These are phyloP conservation scores for Callopanchax toddi DNA, from an alignment of 2,113 vertebrate genomes.

Conservation along the genomic window DNA sequence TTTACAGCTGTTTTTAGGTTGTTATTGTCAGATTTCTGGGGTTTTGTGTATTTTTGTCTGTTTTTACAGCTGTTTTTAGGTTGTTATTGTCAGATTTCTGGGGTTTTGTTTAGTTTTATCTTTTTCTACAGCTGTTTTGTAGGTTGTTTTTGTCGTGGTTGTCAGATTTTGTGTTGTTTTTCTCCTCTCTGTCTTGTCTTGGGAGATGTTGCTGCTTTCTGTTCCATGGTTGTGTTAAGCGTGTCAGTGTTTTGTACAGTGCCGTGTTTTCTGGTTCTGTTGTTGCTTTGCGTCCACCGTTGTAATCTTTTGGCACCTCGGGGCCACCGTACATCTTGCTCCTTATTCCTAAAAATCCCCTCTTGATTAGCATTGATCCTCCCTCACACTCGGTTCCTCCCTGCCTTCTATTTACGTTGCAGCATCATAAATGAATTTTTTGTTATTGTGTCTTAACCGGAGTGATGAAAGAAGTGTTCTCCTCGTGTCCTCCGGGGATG, in stretches of 20 bases:
- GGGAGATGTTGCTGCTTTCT: slow-evolving; percentile 1
- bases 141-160: neutral
- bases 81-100: neutral
- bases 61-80: neutral
- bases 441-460: slow-evolving; percentile 59
- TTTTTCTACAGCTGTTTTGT: neutral
- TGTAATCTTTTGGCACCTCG: neutral
- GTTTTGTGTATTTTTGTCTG: too few species aligned
- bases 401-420: slow-evolving; percentile 49
- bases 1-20: too few species aligned
- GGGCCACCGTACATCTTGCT: neutral
- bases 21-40: too few species aligned
- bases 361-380: slow-evolving; percentile 59
- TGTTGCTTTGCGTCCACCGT: slow-evolving; percentile 1
- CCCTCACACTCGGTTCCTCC: slow-evolving; percentile 17
- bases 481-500: slow-evolving; percentile 48
- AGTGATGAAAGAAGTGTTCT: slow-evolving; percentile 63
- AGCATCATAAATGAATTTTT: slow-evolving; percentile 62
- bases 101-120: too few species aligned
- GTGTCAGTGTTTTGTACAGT: neutral
- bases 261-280: neutral
- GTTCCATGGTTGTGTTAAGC: neutral
- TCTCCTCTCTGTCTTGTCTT: neutral
- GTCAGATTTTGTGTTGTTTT: neutral
- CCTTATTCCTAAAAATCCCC: slow-evolving; percentile 44